phyloP scores from a whole-genome alignment of 2,888 invertebrate genomes.

The Lepidocyrtoides sp. region DNA sequence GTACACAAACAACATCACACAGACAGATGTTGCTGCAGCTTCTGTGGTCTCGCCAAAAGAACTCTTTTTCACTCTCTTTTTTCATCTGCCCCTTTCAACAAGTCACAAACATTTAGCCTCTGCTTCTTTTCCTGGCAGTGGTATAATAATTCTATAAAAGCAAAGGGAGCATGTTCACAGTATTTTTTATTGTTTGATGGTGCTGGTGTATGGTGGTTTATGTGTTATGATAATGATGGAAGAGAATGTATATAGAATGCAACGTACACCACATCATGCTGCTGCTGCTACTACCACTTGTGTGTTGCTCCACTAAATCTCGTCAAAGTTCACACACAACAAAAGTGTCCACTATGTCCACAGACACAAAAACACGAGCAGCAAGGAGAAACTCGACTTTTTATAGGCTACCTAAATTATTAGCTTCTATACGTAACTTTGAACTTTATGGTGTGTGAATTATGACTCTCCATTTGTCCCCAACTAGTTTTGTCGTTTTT shows the following conservation, averaged over 20 bases:
- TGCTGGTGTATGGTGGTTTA: neutral
- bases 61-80: constrained; percentile 7
- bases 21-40: constrained; percentile 43
- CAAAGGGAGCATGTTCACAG: neutral
- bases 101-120: constrained; percentile 54
- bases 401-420: constrained; percentile 75
- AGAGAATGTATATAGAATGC: too few species aligned
- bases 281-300: too few species aligned
- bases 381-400: neutral
- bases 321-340: constrained; percentile 35
- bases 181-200: constrained; percentile 10
- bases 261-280: neutral
- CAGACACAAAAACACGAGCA: constrained; percentile 8
- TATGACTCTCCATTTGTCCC: constrained; percentile 72
- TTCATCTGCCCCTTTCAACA: constrained; percentile 48
- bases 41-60: neutral
- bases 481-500: constrained; percentile 30
- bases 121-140: neutral
- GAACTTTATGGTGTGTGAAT: constrained; percentile 78
- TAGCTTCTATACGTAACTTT: constrained; percentile 66
- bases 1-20: neutral
- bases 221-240: constrained; percentile 5
- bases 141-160: neutral
- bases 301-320: neutral
- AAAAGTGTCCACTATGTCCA: constrained; percentile 40